These are phyloP conservation scores for Trilocha varians DNA, from an alignment of 2,888 invertebrate genomes.

Conservation along the genomic window DNA sequence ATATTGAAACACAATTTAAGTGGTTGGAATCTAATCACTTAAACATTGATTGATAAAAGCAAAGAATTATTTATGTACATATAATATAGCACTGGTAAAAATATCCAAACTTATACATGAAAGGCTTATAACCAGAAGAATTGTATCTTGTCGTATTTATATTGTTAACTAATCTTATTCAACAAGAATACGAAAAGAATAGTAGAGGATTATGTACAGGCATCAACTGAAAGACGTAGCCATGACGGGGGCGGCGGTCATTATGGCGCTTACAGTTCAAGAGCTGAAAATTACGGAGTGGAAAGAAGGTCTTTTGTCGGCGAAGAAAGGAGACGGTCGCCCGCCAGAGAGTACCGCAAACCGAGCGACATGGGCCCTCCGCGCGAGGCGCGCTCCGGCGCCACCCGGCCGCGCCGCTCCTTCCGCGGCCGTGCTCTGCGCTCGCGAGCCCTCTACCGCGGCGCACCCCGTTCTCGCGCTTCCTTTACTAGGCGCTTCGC, in stretches of 20 bases:
- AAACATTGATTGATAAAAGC: too few relatives aligned
- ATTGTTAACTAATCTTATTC: constrained; percentile 14
- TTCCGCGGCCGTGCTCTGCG: constrained; percentile 70
- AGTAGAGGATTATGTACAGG: constrained; percentile 69
- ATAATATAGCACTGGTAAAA: too few relatives aligned
- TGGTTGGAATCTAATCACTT: too few relatives aligned
- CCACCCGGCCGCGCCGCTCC: constrained; percentile 69
- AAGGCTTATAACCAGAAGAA: background rate
- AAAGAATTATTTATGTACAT: too few relatives aligned
- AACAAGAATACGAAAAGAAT: constrained; percentile 24
- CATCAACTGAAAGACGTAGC: constrained; percentile 71
- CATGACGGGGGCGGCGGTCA: constrained; percentile 72
- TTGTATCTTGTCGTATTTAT: background rate
- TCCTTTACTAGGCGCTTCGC: constrained; percentile 53
- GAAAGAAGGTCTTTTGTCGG: constrained; percentile 66
- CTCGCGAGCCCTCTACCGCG: constrained; percentile 69
- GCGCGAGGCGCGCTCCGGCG: constrained; percentile 52
- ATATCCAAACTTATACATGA: too few relatives aligned
- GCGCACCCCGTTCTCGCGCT: constrained; percentile 69
- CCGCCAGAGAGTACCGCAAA: constrained; percentile 66
- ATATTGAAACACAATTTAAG: too few relatives aligned
- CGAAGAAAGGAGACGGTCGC: constrained; percentile 72
- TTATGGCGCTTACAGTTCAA: constrained; percentile 69
- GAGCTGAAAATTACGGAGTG: constrained; percentile 71
- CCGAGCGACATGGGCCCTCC: constrained; percentile 65